Percentiles rank a stretch among this genome's conserved stretches.
phyloP scores from a whole-genome alignment of 2,888 invertebrate species.

The Drosophila gaucha region DNA sequence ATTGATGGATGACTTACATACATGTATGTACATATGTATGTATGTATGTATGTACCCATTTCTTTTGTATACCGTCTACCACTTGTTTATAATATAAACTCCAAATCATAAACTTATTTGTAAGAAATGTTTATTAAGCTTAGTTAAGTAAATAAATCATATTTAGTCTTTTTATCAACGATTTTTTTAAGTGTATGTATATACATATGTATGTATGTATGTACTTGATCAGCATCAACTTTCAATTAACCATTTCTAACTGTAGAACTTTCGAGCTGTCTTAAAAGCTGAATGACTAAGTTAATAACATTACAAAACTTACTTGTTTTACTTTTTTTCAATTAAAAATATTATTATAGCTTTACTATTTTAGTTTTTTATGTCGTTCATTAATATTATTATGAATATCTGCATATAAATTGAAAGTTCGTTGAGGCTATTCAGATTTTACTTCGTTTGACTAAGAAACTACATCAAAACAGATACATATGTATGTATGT shows the following conservation, averaged over 20 bases:
- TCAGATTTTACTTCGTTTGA: too few species aligned
- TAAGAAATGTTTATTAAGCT: slow-evolving; percentile 4
- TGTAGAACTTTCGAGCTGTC: not conserved
- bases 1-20: slow-evolving; percentile 1
- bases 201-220: not conserved
- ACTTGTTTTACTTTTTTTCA: too few species aligned
- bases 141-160: not conserved
- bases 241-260: slow-evolving; percentile 6
- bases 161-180: too few species aligned
- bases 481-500: too few species aligned
- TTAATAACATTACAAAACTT: not conserved
- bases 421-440: too few species aligned
- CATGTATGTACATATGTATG: slow-evolving; percentile 13
- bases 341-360: too few species aligned
- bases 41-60: not conserved
- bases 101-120: slow-evolving; percentile 4
- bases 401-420: not conserved
- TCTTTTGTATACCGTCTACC: not conserved
- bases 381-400: not conserved
- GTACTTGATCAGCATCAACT: slow-evolving; percentile 1
- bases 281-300: not conserved
- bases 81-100: not conserved
- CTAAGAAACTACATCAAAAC: too few species aligned
- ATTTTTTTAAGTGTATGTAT: not conserved
- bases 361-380: not conserved